These are phyloP conservation scores for Lasiommata megera DNA, from an alignment of 2,888 invertebrate genomes.

Conservation along the genomic window DNA sequence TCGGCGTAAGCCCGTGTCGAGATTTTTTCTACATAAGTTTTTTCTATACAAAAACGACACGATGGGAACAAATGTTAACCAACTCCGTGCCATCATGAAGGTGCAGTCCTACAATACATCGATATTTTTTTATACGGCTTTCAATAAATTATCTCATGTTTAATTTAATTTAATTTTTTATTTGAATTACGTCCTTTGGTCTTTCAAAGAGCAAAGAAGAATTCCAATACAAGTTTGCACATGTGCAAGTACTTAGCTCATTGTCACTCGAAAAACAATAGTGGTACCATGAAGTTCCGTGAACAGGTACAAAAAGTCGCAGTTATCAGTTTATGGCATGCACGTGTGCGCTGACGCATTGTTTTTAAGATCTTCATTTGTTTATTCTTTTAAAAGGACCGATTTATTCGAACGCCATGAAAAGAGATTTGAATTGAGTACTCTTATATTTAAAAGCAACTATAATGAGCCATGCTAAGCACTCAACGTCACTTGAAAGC, in stretches of 20 bases:
- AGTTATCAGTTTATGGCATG: slow-evolving; percentile 57
- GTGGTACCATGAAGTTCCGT: slow-evolving; percentile 41
- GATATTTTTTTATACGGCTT: background rate
- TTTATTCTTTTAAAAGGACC: slow-evolving; percentile 2
- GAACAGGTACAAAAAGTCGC: slow-evolving; percentile 53
- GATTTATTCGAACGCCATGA: background rate
- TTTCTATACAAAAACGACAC: slow-evolving; percentile 1
- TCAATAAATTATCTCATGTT: background rate
- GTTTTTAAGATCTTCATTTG: slow-evolving; percentile 34
- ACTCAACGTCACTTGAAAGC: no score
- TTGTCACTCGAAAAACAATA: slow-evolving; percentile 48
- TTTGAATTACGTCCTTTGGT: background rate
- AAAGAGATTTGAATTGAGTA: background rate
- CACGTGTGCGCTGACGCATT: slow-evolving; percentile 59
- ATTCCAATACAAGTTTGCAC: slow-evolving; percentile 45
- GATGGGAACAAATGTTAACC: slow-evolving; percentile 15
- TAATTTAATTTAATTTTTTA: background rate
- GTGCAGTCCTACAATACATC: background rate
- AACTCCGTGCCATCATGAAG: background rate
- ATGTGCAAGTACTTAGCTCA: slow-evolving; percentile 57
- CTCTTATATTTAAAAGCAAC: background rate
- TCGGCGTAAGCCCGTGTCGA: slow-evolving; percentile 69
- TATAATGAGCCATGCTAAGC: no score
- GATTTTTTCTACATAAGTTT: slow-evolving; percentile 11
- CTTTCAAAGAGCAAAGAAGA: background rate